Evolutionary conservation across 2,113 vertebrate genomes (phyloP), one percentile per base, ranked within the genome.

Genomic region (Rousettus leschenaultii): DNA sequence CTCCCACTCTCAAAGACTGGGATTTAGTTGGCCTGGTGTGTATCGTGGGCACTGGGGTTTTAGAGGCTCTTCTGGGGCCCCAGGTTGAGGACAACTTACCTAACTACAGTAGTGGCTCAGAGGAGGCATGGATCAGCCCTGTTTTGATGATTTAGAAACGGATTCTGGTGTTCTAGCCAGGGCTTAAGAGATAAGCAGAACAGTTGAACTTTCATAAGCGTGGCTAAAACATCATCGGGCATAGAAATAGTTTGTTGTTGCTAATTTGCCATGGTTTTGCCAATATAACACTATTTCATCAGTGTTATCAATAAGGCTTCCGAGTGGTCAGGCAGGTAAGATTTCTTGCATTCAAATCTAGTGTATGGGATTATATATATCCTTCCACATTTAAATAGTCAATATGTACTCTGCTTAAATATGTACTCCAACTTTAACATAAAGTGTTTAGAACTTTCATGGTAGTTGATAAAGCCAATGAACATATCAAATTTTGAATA

Each of bases 41-140:
- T 68, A 55, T 24, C 3, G 3, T 86, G 8, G 9, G 6, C 57
- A 65, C 9, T 84, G 26, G 33, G 24, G 28, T 35, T 68, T 89
- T 28, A 66, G 55, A 79, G 22, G 1, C 21, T 66, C 38, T 66
- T 85, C n/a, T 43, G 4, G 21, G 21, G 22, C 79, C 40, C 38
- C 13, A 61, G 63, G 8, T 6, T 73, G n/a, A 79, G 33, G 45
- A 79, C 10, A 16, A 21, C 3, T 65, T 30, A 14, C 38, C 11
- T 35, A 30, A 71, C 26, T 55, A 45, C 1, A 88, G 84, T 24
- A 22, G 30, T 35, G 15, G 38, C 10, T 78, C 26, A 45, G 33
- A 48, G 33, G 5, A 74, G 2, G 7, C 18, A 53, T 2, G 4
- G 18, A 26, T 40, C 57, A 59, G 11, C 38, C 4, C 0, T 33